These are phyloP conservation scores for Sycophila texana DNA, from an alignment of 2,888 invertebrate species.

Conservation along the genomic window DNA sequence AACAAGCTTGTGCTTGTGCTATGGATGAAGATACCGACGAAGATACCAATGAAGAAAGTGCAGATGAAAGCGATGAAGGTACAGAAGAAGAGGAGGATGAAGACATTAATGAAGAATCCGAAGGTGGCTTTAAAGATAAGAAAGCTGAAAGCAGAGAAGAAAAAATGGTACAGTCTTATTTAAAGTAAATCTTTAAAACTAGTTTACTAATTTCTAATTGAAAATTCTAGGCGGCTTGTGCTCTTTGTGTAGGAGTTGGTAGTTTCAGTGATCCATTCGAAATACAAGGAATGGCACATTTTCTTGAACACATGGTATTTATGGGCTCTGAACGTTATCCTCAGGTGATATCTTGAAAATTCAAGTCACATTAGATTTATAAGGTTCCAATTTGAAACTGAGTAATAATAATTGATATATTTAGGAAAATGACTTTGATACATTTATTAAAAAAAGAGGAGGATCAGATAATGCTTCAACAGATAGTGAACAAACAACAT, in stretches of 20 bases:
- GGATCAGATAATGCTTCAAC: slow-evolving; percentile 93
- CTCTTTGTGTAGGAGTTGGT: slow-evolving; percentile 86
- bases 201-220: slow-evolving; percentile 8
- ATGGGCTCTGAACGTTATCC: slow-evolving; percentile 95
- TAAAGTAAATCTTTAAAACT: neutral
- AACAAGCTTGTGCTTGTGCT: neutral
- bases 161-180: slow-evolving; percentile 67
- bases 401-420: neutral
- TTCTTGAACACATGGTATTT: slow-evolving; percentile 94
- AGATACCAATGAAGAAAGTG: slow-evolving; percentile 64
- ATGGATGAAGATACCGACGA: slow-evolving; percentile 51
- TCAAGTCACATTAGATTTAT: neutral
- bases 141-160: slow-evolving; percentile 61
- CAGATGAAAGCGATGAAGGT: slow-evolving; percentile 53
- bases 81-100: slow-evolving; percentile 59
- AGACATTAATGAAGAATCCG: slow-evolving; percentile 56
- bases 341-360: slow-evolving; percentile 77
- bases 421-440: slow-evolving; percentile 72
- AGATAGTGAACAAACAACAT: slow-evolving; percentile 90
- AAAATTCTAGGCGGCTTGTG: slow-evolving; percentile 82
- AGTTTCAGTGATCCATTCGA: slow-evolving; percentile 86
- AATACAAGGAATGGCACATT: slow-evolving; percentile 89
- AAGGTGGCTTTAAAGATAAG: slow-evolving; percentile 56
- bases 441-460: slow-evolving; percentile 82
- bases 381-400: neutral